A percentile compares a stretch with the other conserved stretches of the same genome.
Evolutionary conservation across 2,797 vertebrate species (phyloP).

Genomic region (Pyrrhura leucotis): DNA sequence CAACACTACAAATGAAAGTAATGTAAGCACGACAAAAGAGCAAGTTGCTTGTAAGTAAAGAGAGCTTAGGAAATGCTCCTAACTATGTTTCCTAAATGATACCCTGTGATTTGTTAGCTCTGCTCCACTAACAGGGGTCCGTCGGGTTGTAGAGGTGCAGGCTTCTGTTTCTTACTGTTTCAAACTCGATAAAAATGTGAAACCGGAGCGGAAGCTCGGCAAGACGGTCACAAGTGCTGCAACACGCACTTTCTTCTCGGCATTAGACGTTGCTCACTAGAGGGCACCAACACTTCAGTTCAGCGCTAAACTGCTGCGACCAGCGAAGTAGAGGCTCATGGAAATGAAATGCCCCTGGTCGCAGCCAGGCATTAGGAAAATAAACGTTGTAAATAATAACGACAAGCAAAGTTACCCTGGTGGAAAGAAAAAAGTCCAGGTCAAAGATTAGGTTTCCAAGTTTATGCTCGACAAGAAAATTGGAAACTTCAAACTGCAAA

Average conservation of each 20-base stretch:
- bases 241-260: fast-evolving
- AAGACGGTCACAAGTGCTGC: background rate
- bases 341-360: background rate
- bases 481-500: background rate
- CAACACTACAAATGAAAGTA: background rate
- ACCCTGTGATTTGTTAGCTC: background rate
- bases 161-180: background rate
- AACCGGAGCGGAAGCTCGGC: background rate
- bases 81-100: background rate
- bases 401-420: background rate
- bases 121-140: background rate
- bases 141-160: background rate
- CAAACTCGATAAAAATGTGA: background rate
- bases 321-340: background rate
- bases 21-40: background rate
- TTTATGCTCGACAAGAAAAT: background rate
- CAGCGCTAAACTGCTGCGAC: background rate
- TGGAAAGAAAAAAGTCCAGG: background rate
- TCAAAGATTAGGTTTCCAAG: background rate
- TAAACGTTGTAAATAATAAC: background rate
- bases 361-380: background rate
- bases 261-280: background rate
- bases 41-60: background rate
- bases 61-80: background rate
- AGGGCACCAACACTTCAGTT: constrained; percentile 54